Base-by-base conservation (phyloP, 2,888 invertebrate genomes). In the Ctena decussata region DNA sequence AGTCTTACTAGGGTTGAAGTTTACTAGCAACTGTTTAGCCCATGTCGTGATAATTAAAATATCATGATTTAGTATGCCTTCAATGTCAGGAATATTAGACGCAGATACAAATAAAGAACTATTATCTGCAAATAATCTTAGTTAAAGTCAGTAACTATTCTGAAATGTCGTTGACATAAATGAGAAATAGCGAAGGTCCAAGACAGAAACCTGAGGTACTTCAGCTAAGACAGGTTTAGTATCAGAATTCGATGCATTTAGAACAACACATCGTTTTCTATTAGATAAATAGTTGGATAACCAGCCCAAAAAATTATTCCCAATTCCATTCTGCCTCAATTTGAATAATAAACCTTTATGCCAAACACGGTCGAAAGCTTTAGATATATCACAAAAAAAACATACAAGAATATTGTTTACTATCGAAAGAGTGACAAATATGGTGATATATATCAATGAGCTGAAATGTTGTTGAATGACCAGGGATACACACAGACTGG, bases 91-190 rank as follows among this genome's bases (percentile, higher is more conserved):
- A 2, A 69, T 57, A 49, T 69, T 60, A 32, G 69, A 39, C 24
- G 82, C 57, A 11, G 79, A 72, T 21, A 75, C 41, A 24, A 79
- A 69, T 0, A 85, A 35, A 49, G 72, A 82, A 24, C 57, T 71
- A 37, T 84, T 84, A 57, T 80, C 83, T 5, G 85, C 84, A 83
- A 82, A 82, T 35, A 85, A 46, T 35, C 82, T n/a, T 35, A 15
- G 81, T 60, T 6, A 75, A 46, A 57, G 77, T 74, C 35, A 69
- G 30, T 24, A 85, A 24, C 0, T 74, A 35, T 32, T 88, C 76
- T 60, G 71, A 41, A 30, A 81, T 77, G 57, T 86, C 81, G 41
- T n/a, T n/a, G n/a, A n/a, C n/a, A n/a, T n/a, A n/a, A n/a, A n/a
- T n/a, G n/a, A n/a, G n/a, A n/a, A n/a, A 84, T 84, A 12, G 84